A percentile compares a stretch with the other conserved stretches of the same genome.
Conservation (phyloP, 2,113 vertebrate species). For the Stegastes partitus region DNA sequence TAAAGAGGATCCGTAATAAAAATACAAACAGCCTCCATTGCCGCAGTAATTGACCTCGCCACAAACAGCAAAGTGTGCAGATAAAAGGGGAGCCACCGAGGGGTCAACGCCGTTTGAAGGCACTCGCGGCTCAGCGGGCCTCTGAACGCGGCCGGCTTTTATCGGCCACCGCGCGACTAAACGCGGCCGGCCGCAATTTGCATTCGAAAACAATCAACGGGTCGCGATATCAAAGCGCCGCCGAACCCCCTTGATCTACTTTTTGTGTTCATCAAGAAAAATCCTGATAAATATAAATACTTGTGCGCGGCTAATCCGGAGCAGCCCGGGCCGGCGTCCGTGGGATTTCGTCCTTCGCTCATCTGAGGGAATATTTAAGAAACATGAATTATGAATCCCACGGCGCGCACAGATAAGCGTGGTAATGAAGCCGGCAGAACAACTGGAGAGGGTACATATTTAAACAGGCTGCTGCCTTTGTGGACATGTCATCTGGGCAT, state of each 20-base stretch:
- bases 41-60: constrained; percentile 59
- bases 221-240: constrained; percentile 69
- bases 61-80: constrained; percentile 46
- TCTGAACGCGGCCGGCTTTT: constrained; percentile 69
- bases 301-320: constrained; percentile 49
- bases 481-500: constrained; percentile 69
- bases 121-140: constrained; percentile 31
- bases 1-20: constrained; percentile 38
- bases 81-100: constrained; percentile 62
- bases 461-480: constrained; percentile 71
- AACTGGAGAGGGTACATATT: constrained; percentile 78
- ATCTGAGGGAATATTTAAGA: constrained; percentile 76
- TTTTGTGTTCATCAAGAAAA: constrained; percentile 60
- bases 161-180: constrained; percentile 57
- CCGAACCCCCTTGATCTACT: constrained; percentile 70
- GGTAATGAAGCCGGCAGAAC: constrained; percentile 71
- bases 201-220: constrained; percentile 74
- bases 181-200: constrained; percentile 65
- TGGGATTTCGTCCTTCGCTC: constrained; percentile 48
- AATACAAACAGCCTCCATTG: constrained; percentile 38
- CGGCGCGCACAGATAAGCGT: constrained; percentile 55
- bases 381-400: constrained; percentile 78
- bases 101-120: constrained; percentile 74
- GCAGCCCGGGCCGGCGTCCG: constrained; percentile 29
- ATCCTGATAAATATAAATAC: constrained; percentile 57